Evolutionary conservation across 2,888 invertebrate species (phyloP).

Genomic region (Listrodromus nycthemerus): DNA sequence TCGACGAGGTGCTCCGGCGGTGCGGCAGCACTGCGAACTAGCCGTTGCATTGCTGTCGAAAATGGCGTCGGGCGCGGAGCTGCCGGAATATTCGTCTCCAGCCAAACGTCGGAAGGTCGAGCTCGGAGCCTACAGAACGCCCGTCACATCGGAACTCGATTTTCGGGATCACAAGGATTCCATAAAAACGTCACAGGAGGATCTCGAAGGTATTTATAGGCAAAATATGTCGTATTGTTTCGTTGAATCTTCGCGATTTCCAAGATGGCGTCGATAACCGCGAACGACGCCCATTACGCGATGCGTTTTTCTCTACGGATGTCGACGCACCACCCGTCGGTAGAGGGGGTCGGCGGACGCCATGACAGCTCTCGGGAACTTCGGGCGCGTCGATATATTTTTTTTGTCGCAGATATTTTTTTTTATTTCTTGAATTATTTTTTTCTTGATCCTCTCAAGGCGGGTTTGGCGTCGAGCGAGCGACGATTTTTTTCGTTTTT

Average conservation of each 20-base stretch:
- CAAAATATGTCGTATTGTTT: slow-evolving; percentile 76
- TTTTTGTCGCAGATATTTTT: slow-evolving; percentile 15
- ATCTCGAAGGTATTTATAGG: slow-evolving; percentile 81
- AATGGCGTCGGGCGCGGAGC: slow-evolving; percentile 84
- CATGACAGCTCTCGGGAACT: slow-evolving; percentile 76
- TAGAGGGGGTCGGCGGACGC: slow-evolving; percentile 73
- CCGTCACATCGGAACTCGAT: slow-evolving; percentile 74
- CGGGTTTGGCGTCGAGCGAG: slow-evolving; percentile 27
- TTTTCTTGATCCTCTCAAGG: slow-evolving; percentile 12
- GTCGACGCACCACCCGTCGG: slow-evolving; percentile 62
- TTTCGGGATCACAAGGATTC: slow-evolving; percentile 74
- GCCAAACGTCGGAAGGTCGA: slow-evolving; percentile 83
- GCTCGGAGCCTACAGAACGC: slow-evolving; percentile 73
- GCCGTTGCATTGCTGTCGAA: slow-evolving; percentile 82
- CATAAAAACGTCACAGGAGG: slow-evolving; percentile 74
- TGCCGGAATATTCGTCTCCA: slow-evolving; percentile 83
- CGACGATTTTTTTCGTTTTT: slow-evolving; percentile 26
- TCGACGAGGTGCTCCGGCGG: slow-evolving; percentile 29
- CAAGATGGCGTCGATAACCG: slow-evolving; percentile 81
- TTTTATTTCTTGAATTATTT: slow-evolving; percentile 51
- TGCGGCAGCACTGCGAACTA: slow-evolving; percentile 72
- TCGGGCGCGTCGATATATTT: slow-evolving; percentile 73
- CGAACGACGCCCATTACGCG: slow-evolving; percentile 73
- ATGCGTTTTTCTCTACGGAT: slow-evolving; percentile 70
- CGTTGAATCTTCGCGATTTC: slow-evolving; percentile 73